phyloP scores from a whole-genome alignment of 2,797 vertebrate genomes.

The Eulemur mongoz region DNA sequence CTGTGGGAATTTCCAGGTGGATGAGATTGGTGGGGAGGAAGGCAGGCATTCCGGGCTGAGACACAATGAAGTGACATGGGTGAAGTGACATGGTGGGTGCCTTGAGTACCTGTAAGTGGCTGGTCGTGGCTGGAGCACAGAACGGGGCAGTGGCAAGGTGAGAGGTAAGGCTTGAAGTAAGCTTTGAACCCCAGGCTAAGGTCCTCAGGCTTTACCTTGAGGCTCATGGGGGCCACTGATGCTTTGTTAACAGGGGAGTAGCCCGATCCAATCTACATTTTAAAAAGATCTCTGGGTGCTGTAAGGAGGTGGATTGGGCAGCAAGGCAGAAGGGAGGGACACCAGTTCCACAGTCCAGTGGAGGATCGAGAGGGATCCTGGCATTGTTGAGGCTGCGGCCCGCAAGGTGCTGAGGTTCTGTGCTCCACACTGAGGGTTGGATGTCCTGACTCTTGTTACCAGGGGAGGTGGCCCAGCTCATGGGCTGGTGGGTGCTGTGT shows the following conservation, averaged over 20 bases:
- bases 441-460: not conserved
- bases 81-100: not conserved
- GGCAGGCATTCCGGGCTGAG: not conserved
- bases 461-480: not conserved
- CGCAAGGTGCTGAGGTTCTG: not conserved
- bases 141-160: not conserved
- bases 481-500: not conserved
- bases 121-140: not conserved
- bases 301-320: not conserved
- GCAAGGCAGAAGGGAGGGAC: not conserved
- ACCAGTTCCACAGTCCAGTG: not conserved
- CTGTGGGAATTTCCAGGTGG: not conserved
- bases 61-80: accelerated
- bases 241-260: not conserved
- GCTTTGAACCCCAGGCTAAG: not conserved
- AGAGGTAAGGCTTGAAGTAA: not conserved
- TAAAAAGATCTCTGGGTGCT: not conserved
- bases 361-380: not conserved
- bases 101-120: not conserved
- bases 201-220: not conserved
- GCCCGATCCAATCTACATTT: not conserved
- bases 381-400: not conserved
- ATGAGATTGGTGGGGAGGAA: not conserved
- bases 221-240: not conserved
- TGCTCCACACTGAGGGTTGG: not conserved